Percentiles rank a stretch among this genome's conserved stretches.
phyloP scores from a whole-genome alignment of 1,140 invertebrate genomes.

The Stegodyphus mimosarum region DNA sequence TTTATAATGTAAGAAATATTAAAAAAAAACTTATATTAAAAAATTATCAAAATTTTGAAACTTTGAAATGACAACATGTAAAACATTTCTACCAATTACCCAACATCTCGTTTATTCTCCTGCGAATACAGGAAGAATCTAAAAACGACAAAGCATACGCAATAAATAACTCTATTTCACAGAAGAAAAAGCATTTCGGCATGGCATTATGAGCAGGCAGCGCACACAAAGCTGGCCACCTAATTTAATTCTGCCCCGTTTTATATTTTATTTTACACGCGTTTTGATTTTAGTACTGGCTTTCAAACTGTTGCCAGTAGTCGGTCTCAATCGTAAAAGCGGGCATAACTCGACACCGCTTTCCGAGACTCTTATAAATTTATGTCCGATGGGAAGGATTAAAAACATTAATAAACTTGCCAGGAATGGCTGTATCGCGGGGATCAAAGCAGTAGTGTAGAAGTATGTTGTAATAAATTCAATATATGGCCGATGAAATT shows the following conservation, averaged over 20 bases:
- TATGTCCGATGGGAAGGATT: constrained; percentile 21
- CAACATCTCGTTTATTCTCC: neutral
- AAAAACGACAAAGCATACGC: neutral
- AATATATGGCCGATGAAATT: neutral
- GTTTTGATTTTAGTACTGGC: constrained; percentile 26
- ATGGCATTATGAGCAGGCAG: neutral
- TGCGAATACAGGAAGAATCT: neutral
- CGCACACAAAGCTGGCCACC: neutral
- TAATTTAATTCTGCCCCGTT: constrained; percentile 24
- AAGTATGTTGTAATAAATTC: constrained; percentile 1
- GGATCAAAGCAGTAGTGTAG: neutral
- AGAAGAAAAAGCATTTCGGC: constrained; percentile 14
- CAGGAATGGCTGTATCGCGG: neutral
- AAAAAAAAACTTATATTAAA: too few species aligned
- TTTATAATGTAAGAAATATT: too few species aligned
- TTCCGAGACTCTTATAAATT: constrained; percentile 3
- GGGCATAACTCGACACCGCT: neutral
- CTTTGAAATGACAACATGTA: too few species aligned
- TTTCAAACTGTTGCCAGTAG: neutral
- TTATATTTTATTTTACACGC: constrained; percentile 33
- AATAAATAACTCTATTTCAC: constrained; percentile 23
- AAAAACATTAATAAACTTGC: constrained; percentile 28
- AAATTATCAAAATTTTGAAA: too few species aligned
- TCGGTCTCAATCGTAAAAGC: constrained; percentile 7
- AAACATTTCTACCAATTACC: neutral